phyloP scores from a whole-genome alignment of 64 coral and sea anemone species.

The Catalaphyllia jardinei region DNA sequence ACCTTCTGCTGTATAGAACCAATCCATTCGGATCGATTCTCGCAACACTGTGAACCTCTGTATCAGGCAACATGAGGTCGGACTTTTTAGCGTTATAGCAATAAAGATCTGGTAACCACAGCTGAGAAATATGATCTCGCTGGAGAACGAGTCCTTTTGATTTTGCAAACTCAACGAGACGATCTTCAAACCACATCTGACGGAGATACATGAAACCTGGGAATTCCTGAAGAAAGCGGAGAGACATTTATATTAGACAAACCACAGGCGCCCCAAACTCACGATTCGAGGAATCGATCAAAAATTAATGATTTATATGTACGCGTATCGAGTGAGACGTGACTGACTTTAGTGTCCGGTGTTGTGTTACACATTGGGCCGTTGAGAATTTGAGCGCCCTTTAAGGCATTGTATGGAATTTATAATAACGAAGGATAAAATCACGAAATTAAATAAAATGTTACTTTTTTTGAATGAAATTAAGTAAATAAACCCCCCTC shows the following conservation, averaged over 20 bases:
- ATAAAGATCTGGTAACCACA: constrained; percentile 77
- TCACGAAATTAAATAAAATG: too few species aligned
- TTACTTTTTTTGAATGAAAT: too few species aligned
- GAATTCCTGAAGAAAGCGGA: constrained; percentile 67
- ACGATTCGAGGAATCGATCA: too few species aligned
- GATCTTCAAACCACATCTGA: constrained; percentile 74
- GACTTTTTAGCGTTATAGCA: constrained; percentile 76
- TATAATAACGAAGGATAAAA: too few species aligned
- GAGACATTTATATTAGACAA: neutral
- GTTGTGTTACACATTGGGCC: too few species aligned
- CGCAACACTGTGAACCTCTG: constrained; percentile 63
- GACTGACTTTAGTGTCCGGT: too few species aligned
- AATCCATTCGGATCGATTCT: constrained; percentile 62
- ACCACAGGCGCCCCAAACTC: too few species aligned
- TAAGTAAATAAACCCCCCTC: too few species aligned
- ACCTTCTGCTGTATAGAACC: constrained; percentile 82
- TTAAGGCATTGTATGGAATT: too few species aligned
- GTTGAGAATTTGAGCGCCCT: too few species aligned
- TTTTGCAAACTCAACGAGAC: constrained; percentile 43
- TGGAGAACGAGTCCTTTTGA: neutral
- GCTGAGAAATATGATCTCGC: constrained; percentile 39
- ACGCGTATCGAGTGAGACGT: too few species aligned
- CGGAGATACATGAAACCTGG: constrained; percentile 78
- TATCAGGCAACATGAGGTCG: constrained; percentile 70
- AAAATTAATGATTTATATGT: too few species aligned